Evolutionary conservation across 2,113 vertebrate species (phyloP).

Genomic region (Amphilophus citrinellus): DNA sequence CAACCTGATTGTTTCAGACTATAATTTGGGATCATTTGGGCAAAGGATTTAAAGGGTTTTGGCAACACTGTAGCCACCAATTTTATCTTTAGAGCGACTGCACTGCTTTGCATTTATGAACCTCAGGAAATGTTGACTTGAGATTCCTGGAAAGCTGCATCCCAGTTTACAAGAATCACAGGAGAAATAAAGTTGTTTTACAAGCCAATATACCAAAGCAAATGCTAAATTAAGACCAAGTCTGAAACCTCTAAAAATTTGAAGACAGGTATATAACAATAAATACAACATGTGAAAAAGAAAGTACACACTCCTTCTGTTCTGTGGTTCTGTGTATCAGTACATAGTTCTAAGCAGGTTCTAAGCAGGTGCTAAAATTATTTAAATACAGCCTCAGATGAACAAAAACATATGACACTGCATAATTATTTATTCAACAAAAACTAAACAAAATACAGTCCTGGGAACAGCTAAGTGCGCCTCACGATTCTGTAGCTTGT

Average conservation of each 20-base stretch:
- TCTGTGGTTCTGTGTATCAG: background rate
- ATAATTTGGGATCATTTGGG: background rate
- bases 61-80: background rate
- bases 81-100: background rate
- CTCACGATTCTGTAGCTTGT: background rate
- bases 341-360: background rate
- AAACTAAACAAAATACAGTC: background rate
- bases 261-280: background rate
- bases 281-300: background rate
- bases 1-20: background rate
- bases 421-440: background rate
- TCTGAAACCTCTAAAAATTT: background rate
- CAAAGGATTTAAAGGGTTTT: background rate
- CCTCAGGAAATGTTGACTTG: constrained; percentile 1
- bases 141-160: background rate
- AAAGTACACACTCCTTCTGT: background rate
- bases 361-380: background rate
- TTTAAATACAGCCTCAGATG: background rate
- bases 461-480: no score
- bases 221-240: background rate
- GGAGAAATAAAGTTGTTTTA: background rate
- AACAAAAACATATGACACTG: background rate
- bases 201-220: background rate
- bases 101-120: background rate
- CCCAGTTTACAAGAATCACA: background rate